Evolutionary conservation across 2,888 invertebrate species (phyloP).

Genomic region (Plebejus argus): DNA sequence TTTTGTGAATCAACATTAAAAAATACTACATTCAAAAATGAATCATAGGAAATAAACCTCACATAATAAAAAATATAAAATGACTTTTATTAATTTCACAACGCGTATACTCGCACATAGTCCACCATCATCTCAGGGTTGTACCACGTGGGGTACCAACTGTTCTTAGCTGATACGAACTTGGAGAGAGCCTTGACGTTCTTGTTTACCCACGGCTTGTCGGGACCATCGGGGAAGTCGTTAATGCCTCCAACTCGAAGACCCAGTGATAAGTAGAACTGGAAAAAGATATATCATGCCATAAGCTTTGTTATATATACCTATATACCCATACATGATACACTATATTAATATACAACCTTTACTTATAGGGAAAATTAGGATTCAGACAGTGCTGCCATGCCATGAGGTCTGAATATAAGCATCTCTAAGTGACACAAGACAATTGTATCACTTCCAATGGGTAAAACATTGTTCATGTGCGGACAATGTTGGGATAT

Average conservation of each 20-base stretch:
- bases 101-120: conserved; percentile 81
- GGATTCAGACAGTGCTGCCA: too few species aligned
- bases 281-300: conserved; percentile 39
- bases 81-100: conserved; percentile 51
- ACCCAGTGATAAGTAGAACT: conserved; percentile 89
- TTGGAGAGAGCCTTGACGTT: conserved; percentile 82
- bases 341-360: too few species aligned
- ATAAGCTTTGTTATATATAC: too few species aligned
- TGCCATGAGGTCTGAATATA: too few species aligned
- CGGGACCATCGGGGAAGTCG: conserved; percentile 83
- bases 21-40: too few species aligned
- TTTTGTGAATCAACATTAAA: too few species aligned
- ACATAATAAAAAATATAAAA: background rate
- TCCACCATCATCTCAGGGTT: conserved; percentile 80
- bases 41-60: background rate
- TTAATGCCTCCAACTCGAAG: conserved; percentile 89
- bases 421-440: too few species aligned
- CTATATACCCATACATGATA: too few species aligned
- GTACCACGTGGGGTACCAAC: conserved; percentile 84
- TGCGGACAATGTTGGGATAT: too few species aligned
- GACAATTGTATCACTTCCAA: too few species aligned
- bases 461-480: too few species aligned
- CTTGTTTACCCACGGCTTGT: conserved; percentile 89
- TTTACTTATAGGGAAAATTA: too few species aligned
- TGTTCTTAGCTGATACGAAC: conserved; percentile 83